A percentile compares a stretch with the other conserved stretches of the same genome.
These are phyloP conservation scores for Melanerpes formicivorus DNA, from an alignment of 2,113 vertebrate species.

Conservation along the genomic window DNA sequence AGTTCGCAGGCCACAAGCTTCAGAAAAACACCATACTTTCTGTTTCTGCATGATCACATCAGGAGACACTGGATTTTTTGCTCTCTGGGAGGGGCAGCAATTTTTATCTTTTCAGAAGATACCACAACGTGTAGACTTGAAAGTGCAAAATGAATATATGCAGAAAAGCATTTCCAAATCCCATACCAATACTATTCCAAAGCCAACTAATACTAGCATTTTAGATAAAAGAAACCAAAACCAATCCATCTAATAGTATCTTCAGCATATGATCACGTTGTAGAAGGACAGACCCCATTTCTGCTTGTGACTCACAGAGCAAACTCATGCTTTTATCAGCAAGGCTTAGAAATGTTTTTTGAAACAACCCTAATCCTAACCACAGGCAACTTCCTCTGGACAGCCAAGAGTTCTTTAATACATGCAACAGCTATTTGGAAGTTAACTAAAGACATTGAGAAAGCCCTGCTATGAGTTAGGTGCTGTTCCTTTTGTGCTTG, in stretches of 20 bases:
- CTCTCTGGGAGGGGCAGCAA: background rate
- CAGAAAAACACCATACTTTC: background rate
- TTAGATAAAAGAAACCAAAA: background rate
- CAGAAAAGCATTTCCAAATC: background rate
- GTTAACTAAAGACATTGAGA: background rate
- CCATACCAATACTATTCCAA: background rate
- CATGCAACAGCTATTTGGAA: background rate
- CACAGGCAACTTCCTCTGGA: background rate
- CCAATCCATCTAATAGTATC: background rate
- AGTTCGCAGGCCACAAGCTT: conserved; percentile 19
- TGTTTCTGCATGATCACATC: background rate
- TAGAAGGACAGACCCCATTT: background rate
- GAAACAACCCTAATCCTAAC: background rate
- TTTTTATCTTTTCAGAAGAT: conserved; percentile 2
- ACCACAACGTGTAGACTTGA: background rate
- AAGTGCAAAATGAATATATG: background rate
- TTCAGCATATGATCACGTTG: background rate
- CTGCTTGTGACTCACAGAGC: background rate
- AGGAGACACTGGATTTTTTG: background rate
- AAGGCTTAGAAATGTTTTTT: background rate
- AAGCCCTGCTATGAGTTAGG: background rate
- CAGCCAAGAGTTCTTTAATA: background rate
- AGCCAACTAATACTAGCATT: background rate
- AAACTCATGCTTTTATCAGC: background rate
- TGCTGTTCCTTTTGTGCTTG: background rate